Conservation (phyloP, 2,113 vertebrate genomes). For the Oncorhynchus masou region DNA sequence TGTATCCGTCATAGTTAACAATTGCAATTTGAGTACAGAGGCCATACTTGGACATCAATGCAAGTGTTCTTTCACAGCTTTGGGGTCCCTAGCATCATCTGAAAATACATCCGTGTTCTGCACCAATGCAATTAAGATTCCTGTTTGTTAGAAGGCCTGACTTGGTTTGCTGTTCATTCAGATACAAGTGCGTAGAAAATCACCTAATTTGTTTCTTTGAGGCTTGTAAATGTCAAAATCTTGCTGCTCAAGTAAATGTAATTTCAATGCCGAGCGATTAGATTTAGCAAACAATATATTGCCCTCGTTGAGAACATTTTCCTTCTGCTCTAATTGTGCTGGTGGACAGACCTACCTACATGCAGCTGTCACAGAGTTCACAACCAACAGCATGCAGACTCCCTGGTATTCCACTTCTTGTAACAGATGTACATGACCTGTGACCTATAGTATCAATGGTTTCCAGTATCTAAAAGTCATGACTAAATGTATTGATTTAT, state of each 20-base stretch:
- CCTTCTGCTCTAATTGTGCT: constrained; percentile 1
- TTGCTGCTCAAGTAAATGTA: constrained; percentile 20
- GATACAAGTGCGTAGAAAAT: constrained; percentile 13
- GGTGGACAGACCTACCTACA: background rate
- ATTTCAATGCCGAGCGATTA: constrained; percentile 16
- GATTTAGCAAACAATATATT: constrained; percentile 18
- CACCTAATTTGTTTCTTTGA: constrained; percentile 9
- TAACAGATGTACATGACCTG: no score
- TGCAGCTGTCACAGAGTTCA: background rate
- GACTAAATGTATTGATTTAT: background rate
- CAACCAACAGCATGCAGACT: background rate
- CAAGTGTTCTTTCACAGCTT: background rate
- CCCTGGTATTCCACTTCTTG: no score
- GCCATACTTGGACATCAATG: background rate
- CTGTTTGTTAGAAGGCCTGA: background rate
- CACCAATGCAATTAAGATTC: constrained; percentile 7
- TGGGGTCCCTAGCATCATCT: background rate
- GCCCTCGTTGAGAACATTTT: background rate
- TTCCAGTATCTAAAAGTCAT: no score
- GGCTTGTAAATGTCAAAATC: constrained; percentile 11
- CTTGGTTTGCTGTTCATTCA: constrained; percentile 7
- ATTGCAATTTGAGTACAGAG: background rate
- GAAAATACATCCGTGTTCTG: constrained; percentile 2
- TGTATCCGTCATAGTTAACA: background rate
- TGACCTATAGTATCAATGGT: no score